Percentiles rank a stretch among this genome's conserved stretches.
phyloP scores from a whole-genome alignment of 1,140 invertebrate species.

The Bombus vancouverensis region DNA sequence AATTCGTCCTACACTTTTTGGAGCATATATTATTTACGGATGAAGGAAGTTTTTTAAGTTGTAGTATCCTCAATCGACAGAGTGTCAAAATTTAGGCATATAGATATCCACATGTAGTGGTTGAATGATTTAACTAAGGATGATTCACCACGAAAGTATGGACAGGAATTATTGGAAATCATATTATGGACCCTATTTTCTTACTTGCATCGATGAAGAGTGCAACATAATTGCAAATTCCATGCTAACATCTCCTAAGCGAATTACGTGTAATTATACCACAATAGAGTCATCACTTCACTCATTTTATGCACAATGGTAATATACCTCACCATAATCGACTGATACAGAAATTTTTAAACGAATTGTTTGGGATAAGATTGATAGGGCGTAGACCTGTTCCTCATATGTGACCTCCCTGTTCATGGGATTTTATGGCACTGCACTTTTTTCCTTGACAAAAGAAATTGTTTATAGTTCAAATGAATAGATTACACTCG shows the following conservation, averaged over 20 bases:
- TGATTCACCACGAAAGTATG: background rate
- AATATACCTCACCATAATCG: background rate
- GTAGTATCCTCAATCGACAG: background rate
- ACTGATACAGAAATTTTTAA: background rate
- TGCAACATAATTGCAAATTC: background rate
- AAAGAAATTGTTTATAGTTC: background rate
- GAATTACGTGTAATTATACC: background rate
- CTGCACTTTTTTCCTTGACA: background rate
- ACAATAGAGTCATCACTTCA: background rate
- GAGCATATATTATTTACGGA: background rate
- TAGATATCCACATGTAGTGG: background rate
- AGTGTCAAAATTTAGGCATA: background rate
- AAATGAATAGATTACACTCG: too few species aligned
- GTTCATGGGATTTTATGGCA: background rate
- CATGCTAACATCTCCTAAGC: too few species aligned
- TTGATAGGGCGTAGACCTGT: background rate
- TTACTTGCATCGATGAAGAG: background rate
- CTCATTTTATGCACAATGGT: background rate
- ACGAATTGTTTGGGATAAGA: background rate
- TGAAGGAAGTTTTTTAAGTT: background rate
- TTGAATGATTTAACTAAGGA: background rate
- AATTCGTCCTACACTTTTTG: too few species aligned
- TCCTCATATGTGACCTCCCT: background rate
- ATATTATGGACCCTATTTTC: background rate
- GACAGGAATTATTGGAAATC: background rate